Conservation (phyloP, 2,888 invertebrate species). For the Napeogenes inachia region DNA sequence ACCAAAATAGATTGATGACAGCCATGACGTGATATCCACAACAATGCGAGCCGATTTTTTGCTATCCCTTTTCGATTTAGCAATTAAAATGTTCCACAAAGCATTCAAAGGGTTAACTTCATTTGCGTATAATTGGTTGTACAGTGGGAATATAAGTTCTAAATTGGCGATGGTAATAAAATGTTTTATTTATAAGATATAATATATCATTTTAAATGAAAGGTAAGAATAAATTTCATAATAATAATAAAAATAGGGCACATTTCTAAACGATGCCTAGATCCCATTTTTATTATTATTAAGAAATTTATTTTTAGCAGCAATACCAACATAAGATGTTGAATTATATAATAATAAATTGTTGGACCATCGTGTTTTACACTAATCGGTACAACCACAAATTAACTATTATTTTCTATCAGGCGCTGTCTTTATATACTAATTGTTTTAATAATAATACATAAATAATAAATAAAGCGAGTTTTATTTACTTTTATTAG, state of each 20-base stretch:
- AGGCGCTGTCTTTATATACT: neutral
- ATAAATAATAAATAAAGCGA: no score
- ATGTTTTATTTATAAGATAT: neutral
- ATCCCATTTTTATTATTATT: no score
- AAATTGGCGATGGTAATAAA: conserved; percentile 15
- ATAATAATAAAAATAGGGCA: no score
- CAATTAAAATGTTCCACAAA: conserved; percentile 73
- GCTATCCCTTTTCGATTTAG: conserved; percentile 69
- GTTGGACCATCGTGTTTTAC: neutral
- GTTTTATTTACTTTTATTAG: no score
- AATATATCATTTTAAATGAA: no score
- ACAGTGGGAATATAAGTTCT: conserved; percentile 16
- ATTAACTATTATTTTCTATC: neutral
- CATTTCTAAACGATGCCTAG: no score
- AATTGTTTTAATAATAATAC: no score
- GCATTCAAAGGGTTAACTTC: conserved; percentile 65
- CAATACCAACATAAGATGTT: no score
- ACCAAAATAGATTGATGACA: conserved; percentile 70
- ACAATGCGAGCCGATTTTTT: conserved; percentile 58
- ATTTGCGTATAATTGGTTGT: conserved; percentile 65
- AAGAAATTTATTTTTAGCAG: no score
- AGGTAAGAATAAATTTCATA: no score
- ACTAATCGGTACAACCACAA: neutral
- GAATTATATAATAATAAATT: no score
- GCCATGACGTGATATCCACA: conserved; percentile 30